Evolutionary conservation across 2,888 invertebrate genomes (phyloP).

Genomic region (Macrophya annulata): DNA sequence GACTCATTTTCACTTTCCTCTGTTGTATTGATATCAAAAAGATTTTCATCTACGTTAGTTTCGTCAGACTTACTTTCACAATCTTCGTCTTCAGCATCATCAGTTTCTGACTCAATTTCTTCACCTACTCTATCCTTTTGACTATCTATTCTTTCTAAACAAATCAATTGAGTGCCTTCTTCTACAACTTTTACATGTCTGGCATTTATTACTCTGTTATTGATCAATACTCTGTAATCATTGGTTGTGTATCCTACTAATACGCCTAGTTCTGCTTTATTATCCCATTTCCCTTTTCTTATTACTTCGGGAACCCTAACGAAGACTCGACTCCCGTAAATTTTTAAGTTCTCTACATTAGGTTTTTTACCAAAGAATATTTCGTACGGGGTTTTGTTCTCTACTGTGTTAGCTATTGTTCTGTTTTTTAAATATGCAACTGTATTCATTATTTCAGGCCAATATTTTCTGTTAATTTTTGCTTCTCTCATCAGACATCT

Average conservation of each 20-base stretch:
- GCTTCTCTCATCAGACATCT: slow-evolving; percentile 60
- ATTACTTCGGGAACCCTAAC: slow-evolving; percentile 60
- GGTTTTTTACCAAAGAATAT: slow-evolving; percentile 60
- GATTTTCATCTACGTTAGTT: too few relatives aligned
- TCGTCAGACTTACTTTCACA: too few relatives aligned
- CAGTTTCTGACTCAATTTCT: background rate
- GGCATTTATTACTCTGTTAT: slow-evolving; percentile 59
- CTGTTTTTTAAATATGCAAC: slow-evolving; percentile 61
- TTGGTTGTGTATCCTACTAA: slow-evolving; percentile 59
- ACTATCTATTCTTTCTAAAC: background rate
- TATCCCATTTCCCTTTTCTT: slow-evolving; percentile 58
- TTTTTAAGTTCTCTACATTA: slow-evolving; percentile 58
- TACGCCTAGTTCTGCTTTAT: slow-evolving; percentile 59
- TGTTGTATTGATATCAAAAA: too few relatives aligned
- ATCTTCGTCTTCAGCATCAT: too few relatives aligned
- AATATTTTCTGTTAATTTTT: slow-evolving; percentile 59
- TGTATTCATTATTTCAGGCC: slow-evolving; percentile 62
- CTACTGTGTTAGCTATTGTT: slow-evolving; percentile 59
- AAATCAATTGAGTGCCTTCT: slow-evolving; percentile 41
- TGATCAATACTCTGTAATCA: slow-evolving; percentile 58
- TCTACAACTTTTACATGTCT: slow-evolving; percentile 61
- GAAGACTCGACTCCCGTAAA: slow-evolving; percentile 63
- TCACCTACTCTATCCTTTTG: too few relatives aligned
- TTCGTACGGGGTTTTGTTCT: slow-evolving; percentile 62
- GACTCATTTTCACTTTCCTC: background rate